A percentile compares a stretch with the other conserved stretches of the same genome.
Evolutionary conservation across 92 coral and sea anemone genomes (phyloP).

Genomic region (Epizoanthus ramosus): DNA sequence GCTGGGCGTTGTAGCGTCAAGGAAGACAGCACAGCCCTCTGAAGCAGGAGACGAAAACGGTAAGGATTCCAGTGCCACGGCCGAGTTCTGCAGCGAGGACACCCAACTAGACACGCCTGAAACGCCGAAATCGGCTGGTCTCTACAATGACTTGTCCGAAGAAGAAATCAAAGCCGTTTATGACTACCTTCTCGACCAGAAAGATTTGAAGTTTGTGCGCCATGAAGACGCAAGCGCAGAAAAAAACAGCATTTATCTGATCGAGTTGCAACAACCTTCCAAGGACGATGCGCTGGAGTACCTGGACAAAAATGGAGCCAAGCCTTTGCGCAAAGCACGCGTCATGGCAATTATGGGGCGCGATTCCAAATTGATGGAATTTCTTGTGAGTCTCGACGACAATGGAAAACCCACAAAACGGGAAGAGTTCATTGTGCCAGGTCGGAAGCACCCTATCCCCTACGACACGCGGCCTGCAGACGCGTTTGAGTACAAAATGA

Average conservation of each 20-base stretch:
- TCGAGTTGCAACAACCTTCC: conserved; percentile 30
- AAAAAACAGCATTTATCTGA: conserved; percentile 31
- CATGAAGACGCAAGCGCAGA: conserved; percentile 30
- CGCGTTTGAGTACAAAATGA: conserved; percentile 24
- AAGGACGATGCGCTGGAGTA: conserved; percentile 10
- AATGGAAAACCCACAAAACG: not conserved
- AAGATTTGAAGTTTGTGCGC: not conserved
- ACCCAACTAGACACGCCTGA: conserved; percentile 18
- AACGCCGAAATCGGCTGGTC: conserved; percentile 21
- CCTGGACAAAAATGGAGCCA: not conserved
- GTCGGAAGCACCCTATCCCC: conserved; percentile 9
- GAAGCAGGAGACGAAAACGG: not conserved
- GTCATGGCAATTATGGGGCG: conserved; percentile 25
- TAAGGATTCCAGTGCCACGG: not conserved
- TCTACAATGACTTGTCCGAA: conserved; percentile 25
- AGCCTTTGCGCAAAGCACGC: conserved; percentile 35
- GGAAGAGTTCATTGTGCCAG: not conserved
- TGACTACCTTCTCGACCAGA: conserved; percentile 1
- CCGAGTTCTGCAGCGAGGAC: conserved; percentile 21
- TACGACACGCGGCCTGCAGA: conserved; percentile 30
- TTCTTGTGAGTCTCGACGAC: conserved; percentile 10
- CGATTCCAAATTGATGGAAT: conserved; percentile 7
- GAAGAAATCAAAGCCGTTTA: conserved; percentile 28
- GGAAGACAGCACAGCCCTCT: not conserved
- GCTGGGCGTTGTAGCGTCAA: conserved; percentile 25